Evolutionary conservation across 2,113 vertebrate species (phyloP), one percentile per base, ranked within the genome.

Genomic region (Menidia beryllina): DNA sequence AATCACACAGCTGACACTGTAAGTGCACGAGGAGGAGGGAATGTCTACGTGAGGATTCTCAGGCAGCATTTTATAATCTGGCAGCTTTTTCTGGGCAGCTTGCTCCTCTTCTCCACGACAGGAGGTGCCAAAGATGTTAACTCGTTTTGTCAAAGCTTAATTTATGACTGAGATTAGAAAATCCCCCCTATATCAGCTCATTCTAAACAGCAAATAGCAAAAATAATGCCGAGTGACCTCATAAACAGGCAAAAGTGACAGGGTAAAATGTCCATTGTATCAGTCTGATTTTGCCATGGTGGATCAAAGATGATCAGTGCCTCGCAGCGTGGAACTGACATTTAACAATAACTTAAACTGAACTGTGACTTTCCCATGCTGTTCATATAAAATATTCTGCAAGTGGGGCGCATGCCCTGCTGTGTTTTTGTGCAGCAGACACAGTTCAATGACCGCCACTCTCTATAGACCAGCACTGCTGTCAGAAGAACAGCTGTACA

Each of bases 31-130:
- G 7, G 48, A 45, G 41, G 59, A 27, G 17, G 39, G 39, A 73
- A 53, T 26, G 61, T 55, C 87, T 87, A 91, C 75, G 77, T 92
- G 91, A 89, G 80, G 62, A 73, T 74, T 59, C 50, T 71, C 90
- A 86, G 78, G 79, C 69, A 81, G 69, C 56, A 41, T 63, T 47
- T 72, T 7, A 21, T 68, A 70, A 77, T 76, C 69, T 80, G 77
- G 77, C 85, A 85, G 74, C 56, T 69, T 67, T 3, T 65, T 66
- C 27, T 57, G 63, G 59, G 50, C 63, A 66, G 62, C 62, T 81
- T 49, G 38, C 65, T 69, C 57, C 25, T 72, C 79, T 77, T 69
- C 49, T 69, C 5, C 62, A 61, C 68, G 50, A 20, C 61, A 74
- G 59, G 71, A 65, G 72, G 61, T 83, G 75, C 56, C 81, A 82